Percentiles rank a stretch among this genome's conserved stretches.
Evolutionary conservation across 2,888 invertebrate species (phyloP).

Genomic region (Phyllotreta striolata): DNA sequence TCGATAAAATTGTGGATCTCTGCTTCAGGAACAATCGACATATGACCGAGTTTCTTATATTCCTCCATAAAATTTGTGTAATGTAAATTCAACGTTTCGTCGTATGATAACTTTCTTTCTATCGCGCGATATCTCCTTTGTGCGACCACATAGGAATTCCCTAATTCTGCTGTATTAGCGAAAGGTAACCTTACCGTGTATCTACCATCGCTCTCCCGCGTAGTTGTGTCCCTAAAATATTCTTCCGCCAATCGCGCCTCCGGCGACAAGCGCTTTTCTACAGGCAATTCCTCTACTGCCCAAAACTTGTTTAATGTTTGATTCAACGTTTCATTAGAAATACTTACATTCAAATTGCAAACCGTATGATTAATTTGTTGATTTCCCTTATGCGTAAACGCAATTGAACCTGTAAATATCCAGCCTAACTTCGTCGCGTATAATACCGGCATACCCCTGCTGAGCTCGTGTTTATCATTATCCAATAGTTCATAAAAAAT

Average conservation of each 20-base stretch:
- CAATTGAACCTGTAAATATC: constrained; percentile 17
- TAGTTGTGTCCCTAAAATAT: constrained; percentile 15
- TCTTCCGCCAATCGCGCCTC: constrained; percentile 28
- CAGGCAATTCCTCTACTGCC: constrained; percentile 26
- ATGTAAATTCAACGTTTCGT: constrained; percentile 16
- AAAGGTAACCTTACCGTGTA: constrained; percentile 28
- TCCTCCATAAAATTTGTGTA: constrained; percentile 27
- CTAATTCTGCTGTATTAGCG: background rate
- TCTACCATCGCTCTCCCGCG: constrained; percentile 14
- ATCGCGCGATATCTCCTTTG: constrained; percentile 17
- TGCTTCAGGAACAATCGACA: constrained; percentile 3
- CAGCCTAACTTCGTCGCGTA: constrained; percentile 26
- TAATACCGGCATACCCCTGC: background rate
- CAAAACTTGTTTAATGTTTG: constrained; percentile 20
- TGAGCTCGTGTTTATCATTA: constrained; percentile 1
- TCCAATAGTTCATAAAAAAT: constrained; percentile 2
- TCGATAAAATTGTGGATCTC: background rate
- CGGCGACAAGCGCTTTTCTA: constrained; percentile 1
- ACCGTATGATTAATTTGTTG: background rate
- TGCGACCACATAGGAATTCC: constrained; percentile 17
- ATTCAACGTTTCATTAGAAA: background rate
- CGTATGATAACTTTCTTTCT: constrained; percentile 23
- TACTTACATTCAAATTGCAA: background rate
- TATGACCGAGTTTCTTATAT: constrained; percentile 26
- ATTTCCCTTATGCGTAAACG: no score